phyloP scores from a whole-genome alignment of 2,113 vertebrate species.

The Pelecanoides urinatrix region DNA sequence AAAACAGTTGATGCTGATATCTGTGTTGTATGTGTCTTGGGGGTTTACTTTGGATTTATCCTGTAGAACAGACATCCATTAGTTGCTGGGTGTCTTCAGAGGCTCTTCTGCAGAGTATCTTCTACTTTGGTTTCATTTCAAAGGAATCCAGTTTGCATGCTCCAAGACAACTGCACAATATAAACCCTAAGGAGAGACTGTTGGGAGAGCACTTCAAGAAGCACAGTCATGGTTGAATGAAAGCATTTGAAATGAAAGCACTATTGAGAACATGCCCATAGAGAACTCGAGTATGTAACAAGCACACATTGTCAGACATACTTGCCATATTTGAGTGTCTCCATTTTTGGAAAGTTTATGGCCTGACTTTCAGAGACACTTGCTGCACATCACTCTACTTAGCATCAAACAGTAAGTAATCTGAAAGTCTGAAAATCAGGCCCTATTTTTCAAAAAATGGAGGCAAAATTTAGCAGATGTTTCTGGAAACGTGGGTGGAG shows the following conservation, averaged over 20 bases:
- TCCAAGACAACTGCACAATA: neutral
- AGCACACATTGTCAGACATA: neutral
- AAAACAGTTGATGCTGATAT: neutral
- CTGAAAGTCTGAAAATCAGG: neutral
- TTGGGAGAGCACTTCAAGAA: neutral
- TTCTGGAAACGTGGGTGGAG: neutral
- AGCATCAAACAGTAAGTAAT: neutral
- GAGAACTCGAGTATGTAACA: fast-evolving
- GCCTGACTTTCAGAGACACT: neutral
- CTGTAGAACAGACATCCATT: neutral
- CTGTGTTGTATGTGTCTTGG: neutral
- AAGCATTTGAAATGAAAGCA: neutral
- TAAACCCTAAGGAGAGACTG: neutral
- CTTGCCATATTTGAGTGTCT: neutral
- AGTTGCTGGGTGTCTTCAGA: neutral
- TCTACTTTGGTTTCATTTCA: neutral
- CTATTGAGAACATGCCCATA: neutral
- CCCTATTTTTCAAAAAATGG: neutral
- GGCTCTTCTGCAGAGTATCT: neutral
- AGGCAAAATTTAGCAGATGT: neutral
- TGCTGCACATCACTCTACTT: neutral
- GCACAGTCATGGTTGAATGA: neutral
- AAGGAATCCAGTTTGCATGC: neutral
- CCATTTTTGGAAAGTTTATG: neutral
- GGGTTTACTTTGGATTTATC: neutral